Percentiles rank a stretch among this genome's conserved stretches.
Conservation (phyloP, 2,113 vertebrate species). For the Scomber japonicus region DNA sequence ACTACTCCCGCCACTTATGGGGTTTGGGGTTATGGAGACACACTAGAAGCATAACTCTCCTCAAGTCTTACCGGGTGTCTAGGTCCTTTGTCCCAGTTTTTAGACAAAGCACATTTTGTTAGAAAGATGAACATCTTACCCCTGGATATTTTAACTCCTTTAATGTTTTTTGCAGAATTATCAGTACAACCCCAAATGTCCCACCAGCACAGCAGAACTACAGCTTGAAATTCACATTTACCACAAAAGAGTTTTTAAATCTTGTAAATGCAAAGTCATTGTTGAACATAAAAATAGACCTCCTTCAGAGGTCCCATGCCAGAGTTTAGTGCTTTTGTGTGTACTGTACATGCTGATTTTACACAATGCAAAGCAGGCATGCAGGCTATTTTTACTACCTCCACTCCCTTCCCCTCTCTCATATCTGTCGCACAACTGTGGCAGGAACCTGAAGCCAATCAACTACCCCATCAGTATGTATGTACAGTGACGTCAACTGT, state of each 20-base stretch:
- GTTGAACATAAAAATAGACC: slow-evolving; percentile 27
- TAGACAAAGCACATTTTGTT: slow-evolving; percentile 54
- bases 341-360: slow-evolving; percentile 39
- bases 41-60: slow-evolving; percentile 48
- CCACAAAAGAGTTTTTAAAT: slow-evolving; percentile 15
- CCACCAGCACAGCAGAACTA: background rate
- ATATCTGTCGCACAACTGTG: slow-evolving; percentile 58
- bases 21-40: slow-evolving; percentile 65
- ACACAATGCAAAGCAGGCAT: slow-evolving; percentile 62
- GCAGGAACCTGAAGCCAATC: slow-evolving; percentile 62
- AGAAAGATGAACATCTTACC: slow-evolving; percentile 30
- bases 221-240: background rate
- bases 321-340: slow-evolving; percentile 36
- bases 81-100: slow-evolving; percentile 56
- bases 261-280: slow-evolving; percentile 37
- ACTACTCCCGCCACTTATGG: slow-evolving; percentile 58
- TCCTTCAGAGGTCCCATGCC: slow-evolving; percentile 29
- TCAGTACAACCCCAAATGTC: slow-evolving; percentile 7
- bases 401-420: slow-evolving; percentile 58
- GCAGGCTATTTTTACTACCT: slow-evolving; percentile 65
- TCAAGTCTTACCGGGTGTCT: slow-evolving; percentile 34
- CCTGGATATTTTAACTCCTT: slow-evolving; percentile 6
- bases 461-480: slow-evolving; percentile 26
- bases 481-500: slow-evolving; percentile 51
- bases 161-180: background rate